Base-by-base conservation (phyloP, 1,140 invertebrate genomes). In the Yoshiicerus persimilis region DNA sequence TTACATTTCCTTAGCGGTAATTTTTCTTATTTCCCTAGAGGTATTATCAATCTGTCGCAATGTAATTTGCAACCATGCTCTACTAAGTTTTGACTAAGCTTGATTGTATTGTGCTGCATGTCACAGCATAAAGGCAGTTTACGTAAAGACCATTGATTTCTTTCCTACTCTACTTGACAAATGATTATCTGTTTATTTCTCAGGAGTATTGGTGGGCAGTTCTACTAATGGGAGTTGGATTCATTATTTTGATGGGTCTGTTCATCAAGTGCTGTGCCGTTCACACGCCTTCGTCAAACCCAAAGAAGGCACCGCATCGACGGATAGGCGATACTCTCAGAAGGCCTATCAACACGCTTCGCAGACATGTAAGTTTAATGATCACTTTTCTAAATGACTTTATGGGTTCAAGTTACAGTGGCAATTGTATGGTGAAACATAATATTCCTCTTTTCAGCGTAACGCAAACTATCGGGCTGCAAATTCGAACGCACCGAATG, bases 211-310 rank as follows among this genome's bases (percentile, higher is more conserved):
- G 99, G 99, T 99, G 98, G 97, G 97, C 96, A 10, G 98, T 99
- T 86, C 93, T 99, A 88, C 92, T 99, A 10, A 97, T 98, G 93
- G 95, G 96, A 27, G 96, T 99, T 83, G 96, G 94, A 41, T 96
- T 99, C 91, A 95, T 99, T 10, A 95, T 99, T 88, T 95, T 98
- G 91, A 99, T 99, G 98, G 98, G 97, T 32, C 93, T 98, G n/a
- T 99, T 99, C 93, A 99, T 99, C 91, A 99, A 99, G 92, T 99
- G 98, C 92, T 99, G 98, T 93, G 98, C 99, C 20, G 98, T 99
- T 84, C 98, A 99, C 92, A 99, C 99, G 64, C 99, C 99, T 25
- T 99, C 97, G 77, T 98, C 96, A 84, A 99, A 99, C 94, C 98
- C 98, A 11, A 97, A 98, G 92, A 96, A 97, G 91, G 95, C 96